These are phyloP conservation scores for Fistularia commersonii DNA, from an alignment of 2,797 vertebrate species.

Conservation along the genomic window DNA sequence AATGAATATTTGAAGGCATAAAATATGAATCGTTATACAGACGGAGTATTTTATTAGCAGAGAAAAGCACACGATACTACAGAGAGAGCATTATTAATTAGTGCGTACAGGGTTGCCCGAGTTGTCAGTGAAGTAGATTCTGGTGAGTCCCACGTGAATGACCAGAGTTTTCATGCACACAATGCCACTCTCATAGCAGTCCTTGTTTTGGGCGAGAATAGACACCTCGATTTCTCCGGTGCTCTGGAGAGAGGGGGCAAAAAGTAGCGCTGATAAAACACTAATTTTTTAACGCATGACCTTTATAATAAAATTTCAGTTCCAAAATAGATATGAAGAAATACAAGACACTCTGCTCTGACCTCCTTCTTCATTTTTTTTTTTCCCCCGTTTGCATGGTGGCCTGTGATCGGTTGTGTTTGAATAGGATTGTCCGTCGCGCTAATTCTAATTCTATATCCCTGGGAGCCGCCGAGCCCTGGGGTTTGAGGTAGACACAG, in stretches of 20 bases:
- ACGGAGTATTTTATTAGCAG: too few species aligned
- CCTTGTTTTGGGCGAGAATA: constrained; percentile 94
- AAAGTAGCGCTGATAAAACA: constrained; percentile 9
- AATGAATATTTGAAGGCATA: too few species aligned
- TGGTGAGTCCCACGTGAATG: constrained; percentile 88
- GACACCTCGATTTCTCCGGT: constrained; percentile 85
- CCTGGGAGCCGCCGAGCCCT: constrained; percentile 69
- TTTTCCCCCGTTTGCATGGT: constrained; percentile 11
- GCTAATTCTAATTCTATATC: constrained; percentile 78
- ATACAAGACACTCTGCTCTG: constrained; percentile 19
- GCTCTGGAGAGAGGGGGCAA: constrained; percentile 75
- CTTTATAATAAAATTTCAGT: constrained; percentile 7
- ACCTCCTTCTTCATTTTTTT: constrained; percentile 34
- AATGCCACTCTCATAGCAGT: constrained; percentile 98
- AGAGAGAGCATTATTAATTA: constrained; percentile 4
- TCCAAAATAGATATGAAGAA: constrained; percentile 5
- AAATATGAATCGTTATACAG: too few species aligned
- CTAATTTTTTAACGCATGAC: too few species aligned
- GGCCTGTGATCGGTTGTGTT: constrained; percentile 34
- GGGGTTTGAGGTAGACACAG: constrained; percentile 70
- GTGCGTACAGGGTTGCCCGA: constrained; percentile 84
- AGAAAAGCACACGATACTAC: too few species aligned
- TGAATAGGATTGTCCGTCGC: constrained; percentile 57
- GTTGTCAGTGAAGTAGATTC: constrained; percentile 91
- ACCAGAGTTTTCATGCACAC: constrained; percentile 95